Evolutionary conservation across 92 coral and sea anemone genomes (phyloP), one percentile per base, ranked within the genome.

Genomic region (Porites lobata): DNA sequence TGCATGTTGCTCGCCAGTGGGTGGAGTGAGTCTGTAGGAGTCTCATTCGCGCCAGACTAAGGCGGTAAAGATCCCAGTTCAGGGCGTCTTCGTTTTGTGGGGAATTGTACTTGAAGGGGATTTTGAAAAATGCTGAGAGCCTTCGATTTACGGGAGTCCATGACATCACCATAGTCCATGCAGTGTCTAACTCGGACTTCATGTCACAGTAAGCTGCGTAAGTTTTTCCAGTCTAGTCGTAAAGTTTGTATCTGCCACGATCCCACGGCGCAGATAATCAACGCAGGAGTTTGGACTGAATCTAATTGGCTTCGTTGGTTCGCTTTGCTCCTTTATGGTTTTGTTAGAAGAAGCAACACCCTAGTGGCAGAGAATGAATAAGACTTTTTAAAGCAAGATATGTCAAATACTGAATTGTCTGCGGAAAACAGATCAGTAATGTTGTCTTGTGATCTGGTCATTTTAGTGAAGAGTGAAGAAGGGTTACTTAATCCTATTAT

Each of bases 181-280:
- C 17, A 7, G 61, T 56, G 15, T 14, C 61, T 10, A 14, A 14
- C 14, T 56, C 61, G 15, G 61, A 56, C 12, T 56, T 56, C 61
- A 56, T 10, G 15, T 56, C 61, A 0, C 61, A 56, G 61, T 56
- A 56, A 56, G 2, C 14, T 9, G 38, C 3, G 61, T 10, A 12
- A 11, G 10, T 56, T 2, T 56, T 56, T 56, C 61, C 61, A 11
- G 10, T 56, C 61, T 56, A 3, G 61, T 56, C 61, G 61, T 11
- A 56, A 56, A 56, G 14, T 56, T 56, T 56, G 61, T 56, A 56
- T 10, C 11, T 56, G 61, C 61, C 15, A 56, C 61, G 11, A 14
- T 14, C 21, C 21, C 67, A 87, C 3, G 94, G 79, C 65, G 12
- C 14, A 56, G 61, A 56, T 56, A 56, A 56, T 56, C 61, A 56